Evolutionary conservation across 2,797 vertebrate species (phyloP).

Genomic region (Zalophus californianus): DNA sequence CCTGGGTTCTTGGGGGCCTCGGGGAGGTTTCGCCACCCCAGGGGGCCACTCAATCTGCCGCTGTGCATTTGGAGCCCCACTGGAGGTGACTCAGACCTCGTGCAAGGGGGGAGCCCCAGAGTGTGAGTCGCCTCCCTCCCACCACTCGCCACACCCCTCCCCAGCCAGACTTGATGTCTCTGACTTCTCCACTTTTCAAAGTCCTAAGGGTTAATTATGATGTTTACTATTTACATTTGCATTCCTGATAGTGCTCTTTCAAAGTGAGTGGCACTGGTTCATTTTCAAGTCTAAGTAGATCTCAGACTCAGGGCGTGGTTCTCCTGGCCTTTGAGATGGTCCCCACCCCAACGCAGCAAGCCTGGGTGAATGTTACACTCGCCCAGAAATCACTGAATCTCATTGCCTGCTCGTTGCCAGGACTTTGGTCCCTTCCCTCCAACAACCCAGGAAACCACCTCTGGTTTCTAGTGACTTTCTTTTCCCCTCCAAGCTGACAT

Average conservation of each 20-base stretch:
- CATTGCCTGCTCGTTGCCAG: not conserved
- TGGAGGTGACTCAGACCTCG: not conserved
- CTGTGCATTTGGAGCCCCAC: not conserved
- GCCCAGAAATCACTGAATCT: not conserved
- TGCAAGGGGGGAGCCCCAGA: not conserved
- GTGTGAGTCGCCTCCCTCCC: not conserved
- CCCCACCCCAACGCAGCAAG: not conserved
- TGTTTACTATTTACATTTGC: slow-evolving; percentile 32
- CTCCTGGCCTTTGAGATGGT: not conserved
- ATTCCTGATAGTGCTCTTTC: not conserved
- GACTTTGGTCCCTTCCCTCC: slow-evolving; percentile 3
- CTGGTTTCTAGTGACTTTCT: not conserved
- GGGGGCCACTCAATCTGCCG: not conserved
- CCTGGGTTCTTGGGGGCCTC: not conserved
- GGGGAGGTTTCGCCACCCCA: not conserved
- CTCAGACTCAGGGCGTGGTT: slow-evolving; percentile 5
- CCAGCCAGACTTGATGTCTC: not conserved
- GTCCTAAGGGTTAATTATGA: slow-evolving; percentile 26
- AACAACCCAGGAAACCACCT: not conserved
- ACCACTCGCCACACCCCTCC: not conserved
- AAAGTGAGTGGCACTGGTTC: not conserved
- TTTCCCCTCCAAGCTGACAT: not conserved
- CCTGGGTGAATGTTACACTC: not conserved
- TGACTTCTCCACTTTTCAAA: not conserved
- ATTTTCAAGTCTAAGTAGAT: not conserved